Conservation (phyloP, 2,113 vertebrate genomes). For the Protomyctophum bolini region DNA sequence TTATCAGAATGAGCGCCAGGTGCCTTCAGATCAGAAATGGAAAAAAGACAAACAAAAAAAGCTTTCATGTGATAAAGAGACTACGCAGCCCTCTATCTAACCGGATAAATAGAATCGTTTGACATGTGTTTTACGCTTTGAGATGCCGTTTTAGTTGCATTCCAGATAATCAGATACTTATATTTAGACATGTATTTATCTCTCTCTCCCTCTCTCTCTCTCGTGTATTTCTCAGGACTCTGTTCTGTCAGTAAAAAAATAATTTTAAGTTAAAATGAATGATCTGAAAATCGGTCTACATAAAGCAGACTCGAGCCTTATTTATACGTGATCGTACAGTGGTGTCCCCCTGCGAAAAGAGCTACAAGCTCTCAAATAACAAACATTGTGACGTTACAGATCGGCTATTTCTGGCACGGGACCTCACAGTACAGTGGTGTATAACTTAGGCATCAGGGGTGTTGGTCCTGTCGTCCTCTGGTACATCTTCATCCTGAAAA, state of each 20-base stretch:
- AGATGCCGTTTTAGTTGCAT: slow-evolving; percentile 51
- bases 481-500: neutral
- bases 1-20: slow-evolving; percentile 26
- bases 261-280: neutral
- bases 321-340: no score
- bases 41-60: neutral
- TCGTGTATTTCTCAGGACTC: slow-evolving; percentile 49
- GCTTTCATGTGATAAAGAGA: neutral
- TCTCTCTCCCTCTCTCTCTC: neutral
- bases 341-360: no score
- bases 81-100: slow-evolving; percentile 15
- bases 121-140: slow-evolving; percentile 47
- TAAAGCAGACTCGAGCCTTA: neutral
- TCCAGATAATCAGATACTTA: slow-evolving; percentile 32
- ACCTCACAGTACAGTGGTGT: no score
- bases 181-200: slow-evolving; percentile 30
- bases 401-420: no score
- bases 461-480: neutral
- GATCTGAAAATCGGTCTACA: slow-evolving; percentile 1
- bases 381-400: no score
- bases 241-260: slow-evolving; percentile 9
- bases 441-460: no score
- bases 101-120: slow-evolving; percentile 23
- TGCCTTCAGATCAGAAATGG: slow-evolving; percentile 10
- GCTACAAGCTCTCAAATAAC: no score